phyloP scores from a whole-genome alignment of 2,113 vertebrate species.

The Colinus virginianus region DNA sequence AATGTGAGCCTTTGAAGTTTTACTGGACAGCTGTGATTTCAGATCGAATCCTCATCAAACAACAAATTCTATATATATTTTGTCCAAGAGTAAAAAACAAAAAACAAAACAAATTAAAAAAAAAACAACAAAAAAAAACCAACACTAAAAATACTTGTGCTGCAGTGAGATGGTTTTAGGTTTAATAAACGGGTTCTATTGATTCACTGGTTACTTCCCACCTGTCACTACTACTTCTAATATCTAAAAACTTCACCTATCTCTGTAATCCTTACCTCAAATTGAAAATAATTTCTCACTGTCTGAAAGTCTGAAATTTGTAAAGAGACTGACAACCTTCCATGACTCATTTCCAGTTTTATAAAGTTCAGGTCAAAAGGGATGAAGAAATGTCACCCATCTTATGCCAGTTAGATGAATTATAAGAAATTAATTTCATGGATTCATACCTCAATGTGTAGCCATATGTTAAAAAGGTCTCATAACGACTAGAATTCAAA shows the following conservation, averaged over 20 bases:
- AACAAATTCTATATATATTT: not conserved
- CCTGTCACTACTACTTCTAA: not conserved
- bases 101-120: not conserved
- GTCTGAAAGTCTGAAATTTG: not conserved
- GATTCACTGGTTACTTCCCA: not conserved
- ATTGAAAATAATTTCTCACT: not conserved
- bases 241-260: not conserved
- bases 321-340: not conserved
- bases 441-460: not conserved
- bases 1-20: not conserved
- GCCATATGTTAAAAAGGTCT: not conserved
- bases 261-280: not conserved
- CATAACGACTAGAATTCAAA: not conserved
- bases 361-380: not conserved
- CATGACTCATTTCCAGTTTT: not conserved
- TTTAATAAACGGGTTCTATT: conserved; percentile 24
- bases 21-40: not conserved
- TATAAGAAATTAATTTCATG: not conserved
- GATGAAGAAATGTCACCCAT: not conserved
- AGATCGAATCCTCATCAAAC: not conserved
- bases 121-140: not conserved
- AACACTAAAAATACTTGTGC: not conserved
- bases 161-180: not conserved
- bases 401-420: not conserved
- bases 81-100: not conserved